These are phyloP conservation scores for Trichogramma dendrolimi DNA, from an alignment of 2,888 invertebrate genomes.

Conservation along the genomic window DNA sequence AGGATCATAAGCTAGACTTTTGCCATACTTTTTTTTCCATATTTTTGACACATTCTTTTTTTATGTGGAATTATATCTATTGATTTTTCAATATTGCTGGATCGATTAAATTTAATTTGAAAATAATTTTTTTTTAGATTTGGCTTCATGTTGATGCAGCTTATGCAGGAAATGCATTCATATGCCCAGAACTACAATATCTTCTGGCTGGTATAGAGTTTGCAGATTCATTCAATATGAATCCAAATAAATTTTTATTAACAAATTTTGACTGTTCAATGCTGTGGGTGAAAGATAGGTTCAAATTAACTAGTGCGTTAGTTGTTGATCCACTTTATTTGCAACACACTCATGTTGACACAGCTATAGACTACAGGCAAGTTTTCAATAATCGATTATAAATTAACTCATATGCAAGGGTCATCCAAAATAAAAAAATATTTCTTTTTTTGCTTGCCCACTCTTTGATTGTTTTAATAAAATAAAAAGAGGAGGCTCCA, in stretches of 20 bases:
- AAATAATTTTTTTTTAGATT: conserved; percentile 36
- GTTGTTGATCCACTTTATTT: conserved; percentile 98
- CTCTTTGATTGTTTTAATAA: too few species aligned
- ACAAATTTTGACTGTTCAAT: conserved; percentile 97
- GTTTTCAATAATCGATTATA: too few species aligned
- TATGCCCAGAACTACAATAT: conserved; percentile 92
- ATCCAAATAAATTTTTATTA: conserved; percentile 95
- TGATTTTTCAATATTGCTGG: too few species aligned
- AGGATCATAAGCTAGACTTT: too few species aligned
- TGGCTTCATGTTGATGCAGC: conserved; percentile 88
- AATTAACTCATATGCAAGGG: too few species aligned
- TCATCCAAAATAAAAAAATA: too few species aligned
- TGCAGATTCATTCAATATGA: conserved; percentile 96
- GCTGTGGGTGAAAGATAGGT: conserved; percentile 91
- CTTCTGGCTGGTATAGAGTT: conserved; percentile 71
- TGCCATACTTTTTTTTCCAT: too few species aligned
- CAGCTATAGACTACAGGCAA: conserved; percentile 75
- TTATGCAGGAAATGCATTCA: conserved; percentile 94
- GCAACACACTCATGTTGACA: conserved; percentile 92
- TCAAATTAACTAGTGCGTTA: conserved; percentile 86
- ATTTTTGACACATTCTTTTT: too few species aligned
- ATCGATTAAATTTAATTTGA: too few species aligned
- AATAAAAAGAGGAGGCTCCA: too few species aligned
- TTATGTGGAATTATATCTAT: too few species aligned
- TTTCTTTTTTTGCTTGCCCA: too few species aligned